phyloP scores from a whole-genome alignment of 2,113 vertebrate genomes.

The Carettochelys insculpta region DNA sequence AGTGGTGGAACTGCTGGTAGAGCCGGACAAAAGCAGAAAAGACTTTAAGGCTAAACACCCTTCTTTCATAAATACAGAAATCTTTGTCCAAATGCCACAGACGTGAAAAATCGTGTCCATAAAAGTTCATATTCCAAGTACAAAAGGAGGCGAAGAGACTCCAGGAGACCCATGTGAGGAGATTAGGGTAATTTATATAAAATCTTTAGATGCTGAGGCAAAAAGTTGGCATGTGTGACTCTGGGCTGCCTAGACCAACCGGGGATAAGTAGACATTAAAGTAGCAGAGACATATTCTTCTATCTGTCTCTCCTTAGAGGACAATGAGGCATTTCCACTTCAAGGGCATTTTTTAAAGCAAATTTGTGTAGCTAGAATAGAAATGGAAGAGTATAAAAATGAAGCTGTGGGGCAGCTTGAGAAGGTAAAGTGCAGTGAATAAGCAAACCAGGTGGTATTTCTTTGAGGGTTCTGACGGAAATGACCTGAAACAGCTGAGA shows the following conservation, averaged over 20 bases:
- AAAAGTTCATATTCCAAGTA: neutral
- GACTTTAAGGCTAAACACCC: neutral
- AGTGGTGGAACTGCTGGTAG: rapidly evolving
- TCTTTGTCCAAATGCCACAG: neutral
- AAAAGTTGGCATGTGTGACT: neutral
- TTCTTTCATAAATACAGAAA: neutral
- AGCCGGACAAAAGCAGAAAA: neutral
- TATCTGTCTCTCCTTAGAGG: neutral
- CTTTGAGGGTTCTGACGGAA: neutral
- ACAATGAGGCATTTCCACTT: neutral
- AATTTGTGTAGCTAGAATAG: rapidly evolving
- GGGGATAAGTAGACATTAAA: neutral
- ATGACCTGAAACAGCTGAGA: neutral
- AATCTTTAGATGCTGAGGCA: neutral
- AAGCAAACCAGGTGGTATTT: neutral
- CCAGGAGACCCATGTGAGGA: neutral
- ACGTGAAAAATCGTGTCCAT: neutral
- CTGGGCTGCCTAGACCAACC: neutral
- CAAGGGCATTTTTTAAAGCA: neutral
- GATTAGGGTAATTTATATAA: neutral
- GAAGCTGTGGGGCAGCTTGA: neutral
- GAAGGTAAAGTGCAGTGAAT: neutral
- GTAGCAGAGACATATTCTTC: neutral
- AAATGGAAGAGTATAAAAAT: neutral
- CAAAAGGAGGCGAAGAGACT: neutral